These are phyloP conservation scores for Piaya cayana DNA, from an alignment of 2,113 vertebrate genomes.

Conservation along the genomic window DNA sequence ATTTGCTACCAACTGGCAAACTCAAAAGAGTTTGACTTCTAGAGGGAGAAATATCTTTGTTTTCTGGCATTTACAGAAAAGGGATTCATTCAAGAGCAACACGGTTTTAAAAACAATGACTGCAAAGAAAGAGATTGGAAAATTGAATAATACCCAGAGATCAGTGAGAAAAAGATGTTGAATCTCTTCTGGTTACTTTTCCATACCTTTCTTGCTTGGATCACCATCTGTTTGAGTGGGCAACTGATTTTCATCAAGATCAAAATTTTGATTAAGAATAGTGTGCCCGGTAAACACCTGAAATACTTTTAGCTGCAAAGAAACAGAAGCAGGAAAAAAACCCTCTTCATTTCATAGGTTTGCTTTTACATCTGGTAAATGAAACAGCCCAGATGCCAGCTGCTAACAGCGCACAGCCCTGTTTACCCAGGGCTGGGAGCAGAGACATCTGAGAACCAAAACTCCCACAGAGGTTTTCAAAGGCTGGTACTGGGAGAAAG, in stretches of 20 bases:
- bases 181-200: background rate
- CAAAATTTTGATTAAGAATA: background rate
- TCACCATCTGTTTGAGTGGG: rapidly evolving
- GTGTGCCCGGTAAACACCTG: background rate
- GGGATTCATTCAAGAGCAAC: background rate
- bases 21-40: background rate
- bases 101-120: background rate
- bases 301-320: background rate
- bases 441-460: background rate
- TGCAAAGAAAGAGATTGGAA: background rate
- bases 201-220: background rate
- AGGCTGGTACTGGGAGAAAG: rapidly evolving
- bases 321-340: background rate
- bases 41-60: background rate
- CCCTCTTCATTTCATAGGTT: background rate
- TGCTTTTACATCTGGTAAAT: background rate
- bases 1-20: background rate
- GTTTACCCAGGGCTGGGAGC: background rate
- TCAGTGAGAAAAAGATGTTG: background rate
- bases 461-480: background rate
- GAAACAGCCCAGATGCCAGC: background rate
- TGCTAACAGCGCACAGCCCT: background rate
- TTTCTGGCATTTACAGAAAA: background rate
- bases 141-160: background rate
- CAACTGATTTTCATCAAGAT: background rate